phyloP scores from a whole-genome alignment of 2,797 vertebrate species.

The Leucoraja ocellata region DNA sequence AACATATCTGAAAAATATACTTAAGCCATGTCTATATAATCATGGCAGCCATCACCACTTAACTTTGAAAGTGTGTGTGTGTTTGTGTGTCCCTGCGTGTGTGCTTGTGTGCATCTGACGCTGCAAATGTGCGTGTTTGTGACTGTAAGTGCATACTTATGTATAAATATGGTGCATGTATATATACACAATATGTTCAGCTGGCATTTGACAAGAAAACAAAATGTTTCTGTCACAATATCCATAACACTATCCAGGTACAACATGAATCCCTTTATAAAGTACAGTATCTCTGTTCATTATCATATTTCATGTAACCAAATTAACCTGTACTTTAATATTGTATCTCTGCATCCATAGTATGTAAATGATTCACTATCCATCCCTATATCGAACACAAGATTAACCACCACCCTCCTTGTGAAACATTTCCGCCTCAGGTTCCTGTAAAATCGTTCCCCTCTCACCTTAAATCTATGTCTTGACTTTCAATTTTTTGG shows the following conservation, averaged over 20 bases:
- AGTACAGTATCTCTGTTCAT: neutral
- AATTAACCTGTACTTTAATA: neutral
- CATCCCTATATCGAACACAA: neutral
- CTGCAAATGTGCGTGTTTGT: too few species aligned
- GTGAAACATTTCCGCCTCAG: too few species aligned
- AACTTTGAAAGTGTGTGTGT: neutral
- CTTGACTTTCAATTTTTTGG: too few species aligned
- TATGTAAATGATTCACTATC: neutral
- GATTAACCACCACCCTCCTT: neutral
- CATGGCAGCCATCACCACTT: conserved; percentile 6
- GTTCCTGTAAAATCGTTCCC: too few species aligned
- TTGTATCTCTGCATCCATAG: neutral
- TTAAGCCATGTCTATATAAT: neutral
- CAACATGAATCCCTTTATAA: neutral
- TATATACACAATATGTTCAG: neutral
- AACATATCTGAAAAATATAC: neutral
- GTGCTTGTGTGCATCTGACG: too few species aligned
- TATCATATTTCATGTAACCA: neutral
- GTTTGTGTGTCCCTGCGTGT: neutral
- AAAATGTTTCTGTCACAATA: neutral
- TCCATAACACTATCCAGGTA: neutral
- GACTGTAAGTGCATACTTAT: too few species aligned
- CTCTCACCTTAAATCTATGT: too few species aligned
- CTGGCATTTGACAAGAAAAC: neutral
- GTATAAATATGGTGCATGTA: too few species aligned